A percentile compares a stretch with the other conserved stretches of the same genome.
These are phyloP conservation scores for Gryllus bimaculatus DNA, from an alignment of 1,140 invertebrate species.

Conservation along the genomic window DNA sequence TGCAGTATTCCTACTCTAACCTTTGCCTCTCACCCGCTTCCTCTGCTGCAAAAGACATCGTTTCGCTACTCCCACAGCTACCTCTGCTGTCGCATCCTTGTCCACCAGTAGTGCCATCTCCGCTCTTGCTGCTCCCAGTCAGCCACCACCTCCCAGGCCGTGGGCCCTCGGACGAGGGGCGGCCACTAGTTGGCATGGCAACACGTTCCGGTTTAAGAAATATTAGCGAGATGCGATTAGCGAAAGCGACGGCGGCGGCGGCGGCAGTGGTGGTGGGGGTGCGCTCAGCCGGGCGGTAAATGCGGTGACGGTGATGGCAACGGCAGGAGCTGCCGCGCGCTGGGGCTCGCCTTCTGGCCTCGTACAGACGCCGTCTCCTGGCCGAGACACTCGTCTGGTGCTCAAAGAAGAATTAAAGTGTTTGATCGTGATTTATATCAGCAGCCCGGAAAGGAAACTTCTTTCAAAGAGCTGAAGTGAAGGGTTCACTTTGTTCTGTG, in stretches of 20 bases:
- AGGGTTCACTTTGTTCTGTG: too few species aligned
- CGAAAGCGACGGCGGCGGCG: too few species aligned
- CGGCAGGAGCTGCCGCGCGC: not conserved
- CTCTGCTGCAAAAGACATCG: not conserved
- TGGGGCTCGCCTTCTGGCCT: not conserved
- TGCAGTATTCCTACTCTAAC: too few species aligned
- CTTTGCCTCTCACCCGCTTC: too few species aligned
- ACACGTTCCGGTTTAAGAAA: slow-evolving; percentile 1
- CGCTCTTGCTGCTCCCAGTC: not conserved
- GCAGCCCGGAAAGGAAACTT: too few species aligned
- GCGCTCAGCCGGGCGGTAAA: not conserved
- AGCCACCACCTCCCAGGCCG: not conserved
- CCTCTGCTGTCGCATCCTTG: not conserved
- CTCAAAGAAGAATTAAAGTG: too few species aligned
- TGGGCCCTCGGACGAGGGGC: not conserved
- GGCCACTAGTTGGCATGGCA: not conserved
- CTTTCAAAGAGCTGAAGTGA: too few species aligned
- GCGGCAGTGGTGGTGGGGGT: not conserved
- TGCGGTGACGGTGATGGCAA: not conserved
- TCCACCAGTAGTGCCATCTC: not conserved
- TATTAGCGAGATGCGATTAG: not conserved
- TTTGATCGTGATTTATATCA: too few species aligned
- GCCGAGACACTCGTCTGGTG: too few species aligned
- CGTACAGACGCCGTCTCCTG: too few species aligned
- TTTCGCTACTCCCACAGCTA: not conserved